Base-by-base conservation (phyloP, 2,113 vertebrate genomes). In the Pyxicephalus adspersus region DNA sequence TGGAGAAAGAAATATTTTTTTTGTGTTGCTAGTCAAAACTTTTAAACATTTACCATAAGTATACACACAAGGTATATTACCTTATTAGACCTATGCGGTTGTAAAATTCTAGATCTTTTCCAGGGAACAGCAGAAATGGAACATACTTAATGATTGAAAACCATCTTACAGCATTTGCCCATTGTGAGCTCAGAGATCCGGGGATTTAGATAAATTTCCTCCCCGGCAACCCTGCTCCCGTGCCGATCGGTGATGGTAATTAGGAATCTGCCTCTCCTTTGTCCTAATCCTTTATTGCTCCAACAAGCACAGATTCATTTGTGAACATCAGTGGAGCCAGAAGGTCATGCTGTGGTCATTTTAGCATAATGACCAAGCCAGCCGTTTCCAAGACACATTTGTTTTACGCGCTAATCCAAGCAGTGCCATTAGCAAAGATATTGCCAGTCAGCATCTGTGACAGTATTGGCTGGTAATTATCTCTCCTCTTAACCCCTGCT, bases 341-440 rank as follows among this genome's bases (percentile, higher is more conserved):
- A 82, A 82, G 80, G 80, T 82, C 80, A 75, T 60, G 80, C 80
- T 82, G 80, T 82, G 80, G 80, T 82, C 80, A 82, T 82, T 82
- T 82, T 67, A 82, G 71, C 80, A 82, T 82, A 82, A 82, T 82
- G 80, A 75, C 80, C 80, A 75, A 75, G 70, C 71, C 80, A 82
- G 80, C 80, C 80, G 80, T 75, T 82, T 82, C 80, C 80, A 82
- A 75, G 80, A 75, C 80, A 82, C 80, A 82, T 82, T 75, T 82
- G 71, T 82, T 82, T 82, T 82, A 82, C 63, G 70, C 50, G 61
- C 70, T 75, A 82, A 82, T 82, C 80, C 80, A 82, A 75, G 80
- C 70, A 75, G 80, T 26, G 70, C 70, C 31, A 75, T 82, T 82
- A 82, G 75, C 80, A 65, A 61, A 80, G 78, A 75, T 75, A 82